phyloP scores from a whole-genome alignment of 2,888 invertebrate species.

The Cheilosia scutellata region DNA sequence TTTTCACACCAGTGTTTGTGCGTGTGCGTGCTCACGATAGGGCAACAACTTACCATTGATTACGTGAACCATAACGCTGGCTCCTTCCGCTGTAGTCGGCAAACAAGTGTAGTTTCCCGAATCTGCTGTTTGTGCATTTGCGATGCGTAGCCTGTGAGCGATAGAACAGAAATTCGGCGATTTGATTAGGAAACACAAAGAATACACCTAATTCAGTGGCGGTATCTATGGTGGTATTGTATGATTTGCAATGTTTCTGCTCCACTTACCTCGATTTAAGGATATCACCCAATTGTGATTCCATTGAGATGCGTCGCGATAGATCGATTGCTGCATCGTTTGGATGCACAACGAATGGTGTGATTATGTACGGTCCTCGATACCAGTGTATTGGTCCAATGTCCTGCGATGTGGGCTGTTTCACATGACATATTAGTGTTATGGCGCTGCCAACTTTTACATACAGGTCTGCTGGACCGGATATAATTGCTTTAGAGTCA shows the following conservation, averaged over 20 bases:
- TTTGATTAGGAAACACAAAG: conserved; percentile 34
- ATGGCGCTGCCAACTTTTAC: conserved; percentile 91
- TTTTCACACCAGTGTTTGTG: conserved; percentile 5
- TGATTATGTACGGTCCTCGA: conserved; percentile 85
- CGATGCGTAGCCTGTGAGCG: conserved; percentile 87
- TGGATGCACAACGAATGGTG: conserved; percentile 83
- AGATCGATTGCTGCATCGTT: conserved; percentile 83
- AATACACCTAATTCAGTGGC: neutral
- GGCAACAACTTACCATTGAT: conserved; percentile 89
- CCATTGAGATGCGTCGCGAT: conserved; percentile 83
- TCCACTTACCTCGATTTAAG: conserved; percentile 87
- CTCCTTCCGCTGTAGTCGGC: conserved; percentile 92
- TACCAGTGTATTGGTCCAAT: conserved; percentile 90
- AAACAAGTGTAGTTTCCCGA: conserved; percentile 96
- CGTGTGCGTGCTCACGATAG: conserved; percentile 16
- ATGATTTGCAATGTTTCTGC: conserved; percentile 17
- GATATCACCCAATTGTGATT: conserved; percentile 86
- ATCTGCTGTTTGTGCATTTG: conserved; percentile 90
- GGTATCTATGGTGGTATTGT: neutral
- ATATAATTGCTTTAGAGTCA: conserved; percentile 89
- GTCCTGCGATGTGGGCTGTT: conserved; percentile 87
- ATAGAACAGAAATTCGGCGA: neutral
- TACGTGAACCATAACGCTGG: conserved; percentile 94
- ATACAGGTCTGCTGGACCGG: conserved; percentile 88
- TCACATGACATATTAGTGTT: conserved; percentile 89